Base-by-base conservation (phyloP, 2,797 vertebrate genomes). In the Glyptemys insculpta region DNA sequence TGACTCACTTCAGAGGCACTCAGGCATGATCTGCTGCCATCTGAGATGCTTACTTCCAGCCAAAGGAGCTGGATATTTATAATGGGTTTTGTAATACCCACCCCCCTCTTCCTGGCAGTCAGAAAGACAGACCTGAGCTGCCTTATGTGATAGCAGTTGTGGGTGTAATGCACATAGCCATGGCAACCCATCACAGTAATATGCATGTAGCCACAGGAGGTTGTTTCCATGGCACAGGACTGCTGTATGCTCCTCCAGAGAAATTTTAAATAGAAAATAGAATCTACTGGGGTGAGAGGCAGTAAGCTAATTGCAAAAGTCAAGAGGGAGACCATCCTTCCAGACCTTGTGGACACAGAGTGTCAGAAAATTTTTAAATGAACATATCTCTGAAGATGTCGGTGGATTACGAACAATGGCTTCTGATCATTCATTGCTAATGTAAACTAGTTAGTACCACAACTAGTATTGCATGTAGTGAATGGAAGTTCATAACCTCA, bases 321-420 rank as follows among this genome's bases (percentile, higher is more conserved):
- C 4, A 10, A 29, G 19, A 0, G 31, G 18, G 21, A 6, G 9
- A 2, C 18, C 0, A 1, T 0, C 2, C 12, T 12, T 16, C 52
- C 76, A 8, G 1, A 15, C 1, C 5, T 21, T 80, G 5, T 1
- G 34, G 8, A 47, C 52, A 1, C 8, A 7, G 21, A 3, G 5
- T 0, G 54, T 25, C 0, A 1, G 8, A 3, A 1, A 6, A 15
- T 25, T 54, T 21, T 34, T 72, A 14, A 29, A 31, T 6, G 0
- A 31, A 1, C 5, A 1, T 3, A 4, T 31, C 14, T 41, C 8
- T 79, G 16, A 25, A 5, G 10, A 3, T 0, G 5, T 0, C 0
- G 34, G 8, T 4, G 65, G 23, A 21, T 16, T 0, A 62, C 59
- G 8, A 54, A 54, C 21, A 54, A 23, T 54, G 53, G 53, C 53